Evolutionary conservation across 2,888 invertebrate genomes (phyloP).

Genomic region (Drosophila prolongata): DNA sequence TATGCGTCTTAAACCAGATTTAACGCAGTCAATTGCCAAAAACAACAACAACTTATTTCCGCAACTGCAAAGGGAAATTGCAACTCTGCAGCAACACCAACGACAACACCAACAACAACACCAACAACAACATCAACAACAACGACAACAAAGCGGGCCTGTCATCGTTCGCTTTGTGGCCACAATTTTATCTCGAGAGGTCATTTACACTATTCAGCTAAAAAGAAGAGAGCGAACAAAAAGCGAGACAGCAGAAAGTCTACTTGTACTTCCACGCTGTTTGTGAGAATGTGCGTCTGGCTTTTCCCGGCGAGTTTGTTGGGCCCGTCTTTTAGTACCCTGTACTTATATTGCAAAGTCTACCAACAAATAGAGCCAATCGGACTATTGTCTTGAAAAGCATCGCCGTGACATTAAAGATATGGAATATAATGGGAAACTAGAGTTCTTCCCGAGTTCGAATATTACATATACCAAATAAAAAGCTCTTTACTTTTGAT

Average conservation of each 20-base stretch:
- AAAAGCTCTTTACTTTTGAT: no score
- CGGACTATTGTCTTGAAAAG: no score
- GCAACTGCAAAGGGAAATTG: slow-evolving; percentile 65
- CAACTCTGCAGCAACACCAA: slow-evolving; percentile 46
- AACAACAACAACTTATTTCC: slow-evolving; percentile 62
- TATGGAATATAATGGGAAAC: no score
- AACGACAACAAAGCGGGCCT: slow-evolving; percentile 51
- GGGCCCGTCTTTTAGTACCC: slow-evolving; percentile 24
- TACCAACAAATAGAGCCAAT: no score
- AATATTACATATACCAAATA: no score
- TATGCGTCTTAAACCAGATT: slow-evolving; percentile 42
- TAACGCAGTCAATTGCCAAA: slow-evolving; percentile 44
- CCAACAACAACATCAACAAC: slow-evolving; percentile 16
- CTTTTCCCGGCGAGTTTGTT: slow-evolving; percentile 1
- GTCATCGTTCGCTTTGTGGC: slow-evolving; percentile 54
- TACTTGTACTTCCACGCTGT: slow-evolving; percentile 29
- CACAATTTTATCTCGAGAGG: slow-evolving; percentile 81
- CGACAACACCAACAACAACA: slow-evolving; percentile 23
- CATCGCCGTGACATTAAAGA: no score
- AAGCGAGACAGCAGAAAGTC: slow-evolving; percentile 41
- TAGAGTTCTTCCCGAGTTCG: no score
- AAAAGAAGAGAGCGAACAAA: slow-evolving; percentile 27
- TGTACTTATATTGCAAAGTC: not conserved
- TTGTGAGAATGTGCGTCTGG: slow-evolving; percentile 17
- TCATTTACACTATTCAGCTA: slow-evolving; percentile 73